Evolutionary conservation across 1,140 invertebrate species (phyloP), one percentile per base, ranked within the genome.

Genomic region (Himalopsyche phryganea): DNA sequence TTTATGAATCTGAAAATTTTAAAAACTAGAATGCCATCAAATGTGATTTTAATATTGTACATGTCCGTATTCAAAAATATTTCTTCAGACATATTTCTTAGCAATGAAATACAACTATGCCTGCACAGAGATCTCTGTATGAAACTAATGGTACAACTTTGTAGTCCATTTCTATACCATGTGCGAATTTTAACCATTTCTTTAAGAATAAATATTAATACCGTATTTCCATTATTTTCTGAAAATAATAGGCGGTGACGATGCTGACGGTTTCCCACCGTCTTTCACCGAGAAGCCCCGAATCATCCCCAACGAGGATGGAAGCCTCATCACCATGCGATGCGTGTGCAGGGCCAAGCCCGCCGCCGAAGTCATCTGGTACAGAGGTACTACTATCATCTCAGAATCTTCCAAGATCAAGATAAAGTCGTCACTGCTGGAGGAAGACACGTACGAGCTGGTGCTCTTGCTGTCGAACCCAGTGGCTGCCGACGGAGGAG

Each of bases 221-320:
- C n/a, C n/a, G n/a, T n/a, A n/a, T n/a, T n/a, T n/a, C n/a, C n/a
- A n/a, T n/a, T n/a, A n/a, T n/a, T n/a, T n/a, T n/a, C n/a, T n/a
- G n/a, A n/a, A n/a, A 58, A 65, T 20, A 60, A 47, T 83, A 91
- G 91, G 89, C 84, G 90, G 89, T 73, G 90, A 91, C 77, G 90
- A 91, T 75, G 85, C 86, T 62, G 89, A 88, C 67, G 91, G 92
- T 66, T 91, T 92, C 75, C 90, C 94, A 60, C 96, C 96, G 46
- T 92, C 91, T 41, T 96, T 98, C 75, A 84, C 94, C 67, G 96
- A 96, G 72, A 97, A 98, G 81, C 96, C 96, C 38, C 86, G 89
- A 76, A 98, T 98, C 72, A 94, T 97, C 79, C 93, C 96, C 66
- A 98, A 98, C 76, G 94, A 97, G 75, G 91, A 87, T 70, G 92